Conservation (phyloP, 2,888 invertebrate genomes). For the Eustalomyia histrio region DNA sequence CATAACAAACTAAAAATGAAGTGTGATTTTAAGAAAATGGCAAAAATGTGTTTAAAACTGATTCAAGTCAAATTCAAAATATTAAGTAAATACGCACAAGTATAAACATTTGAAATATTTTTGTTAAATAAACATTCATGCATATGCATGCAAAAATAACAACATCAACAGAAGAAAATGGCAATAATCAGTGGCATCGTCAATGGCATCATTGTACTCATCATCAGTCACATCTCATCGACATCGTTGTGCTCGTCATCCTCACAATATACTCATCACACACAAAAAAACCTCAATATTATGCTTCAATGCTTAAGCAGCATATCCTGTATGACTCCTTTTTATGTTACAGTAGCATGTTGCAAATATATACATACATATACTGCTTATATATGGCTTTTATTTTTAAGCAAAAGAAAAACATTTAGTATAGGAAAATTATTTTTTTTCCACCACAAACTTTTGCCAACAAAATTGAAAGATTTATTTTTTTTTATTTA, state of each 20-base stretch:
- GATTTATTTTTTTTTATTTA: background rate
- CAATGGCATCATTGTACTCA: slow-evolving; percentile 12
- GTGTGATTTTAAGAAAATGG: slow-evolving; percentile 75
- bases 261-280: slow-evolving; percentile 66
- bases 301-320: slow-evolving; percentile 55
- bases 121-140: slow-evolving; percentile 1
- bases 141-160: slow-evolving; percentile 46
- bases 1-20: slow-evolving; percentile 63
- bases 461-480: slow-evolving; percentile 27
- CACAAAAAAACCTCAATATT: slow-evolving; percentile 59
- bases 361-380: slow-evolving; percentile 14
- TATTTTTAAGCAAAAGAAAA: background rate
- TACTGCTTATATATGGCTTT: background rate
- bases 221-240: background rate
- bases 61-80: slow-evolving; percentile 22
- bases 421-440: background rate
- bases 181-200: slow-evolving; percentile 28
- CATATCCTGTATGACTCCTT: slow-evolving; percentile 54
- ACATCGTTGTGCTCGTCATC: slow-evolving; percentile 62
- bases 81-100: slow-evolving; percentile 18
- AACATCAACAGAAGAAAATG: background rate
- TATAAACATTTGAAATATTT: slow-evolving; percentile 26
- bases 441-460: slow-evolving; percentile 11
- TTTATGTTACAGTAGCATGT: slow-evolving; percentile 32
- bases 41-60: slow-evolving; percentile 73